phyloP scores from a whole-genome alignment of 2,888 invertebrate species.

The Patella pellucida region DNA sequence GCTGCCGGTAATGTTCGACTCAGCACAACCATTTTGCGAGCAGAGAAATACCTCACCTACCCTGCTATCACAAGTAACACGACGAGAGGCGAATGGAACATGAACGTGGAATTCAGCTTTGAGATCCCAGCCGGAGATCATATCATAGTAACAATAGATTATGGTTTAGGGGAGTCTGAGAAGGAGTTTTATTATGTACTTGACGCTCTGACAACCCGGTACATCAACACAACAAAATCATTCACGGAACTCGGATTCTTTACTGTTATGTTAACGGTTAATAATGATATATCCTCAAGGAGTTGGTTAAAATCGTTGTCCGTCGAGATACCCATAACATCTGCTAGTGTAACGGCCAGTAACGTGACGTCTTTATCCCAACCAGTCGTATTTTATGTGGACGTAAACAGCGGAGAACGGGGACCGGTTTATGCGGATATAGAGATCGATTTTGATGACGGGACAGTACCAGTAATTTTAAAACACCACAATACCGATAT shows the following conservation, averaged over 20 bases:
- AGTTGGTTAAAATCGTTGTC: slow-evolving; percentile 47
- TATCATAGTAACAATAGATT: slow-evolving; percentile 53
- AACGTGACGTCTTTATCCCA: slow-evolving; percentile 52
- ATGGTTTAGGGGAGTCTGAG: slow-evolving; percentile 54
- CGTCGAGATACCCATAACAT: slow-evolving; percentile 61
- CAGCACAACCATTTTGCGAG: slow-evolving; percentile 39
- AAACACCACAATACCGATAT: slow-evolving; percentile 24
- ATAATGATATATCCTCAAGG: slow-evolving; percentile 58
- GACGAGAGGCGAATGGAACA: slow-evolving; percentile 46
- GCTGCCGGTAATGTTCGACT: slow-evolving; percentile 18
- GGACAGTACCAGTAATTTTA: slow-evolving; percentile 32
- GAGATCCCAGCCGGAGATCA: slow-evolving; percentile 51
- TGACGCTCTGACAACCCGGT: slow-evolving; percentile 31
- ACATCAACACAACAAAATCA: slow-evolving; percentile 40
- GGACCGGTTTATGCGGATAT: slow-evolving; percentile 54
- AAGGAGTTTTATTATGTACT: slow-evolving; percentile 49
- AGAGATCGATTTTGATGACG: slow-evolving; percentile 59
- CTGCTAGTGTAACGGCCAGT: slow-evolving; percentile 37
- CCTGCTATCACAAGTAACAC: slow-evolving; percentile 40
- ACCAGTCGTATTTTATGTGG: slow-evolving; percentile 49
- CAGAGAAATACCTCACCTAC: slow-evolving; percentile 39
- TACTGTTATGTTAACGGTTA: slow-evolving; percentile 45
- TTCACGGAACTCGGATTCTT: slow-evolving; percentile 58
- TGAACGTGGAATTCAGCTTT: slow-evolving; percentile 52
- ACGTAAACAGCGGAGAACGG: slow-evolving; percentile 50